A percentile compares a stretch with the other conserved stretches of the same genome.
These are phyloP conservation scores for Drosophila differens DNA, from an alignment of 2,888 invertebrate species.

Conservation along the genomic window DNA sequence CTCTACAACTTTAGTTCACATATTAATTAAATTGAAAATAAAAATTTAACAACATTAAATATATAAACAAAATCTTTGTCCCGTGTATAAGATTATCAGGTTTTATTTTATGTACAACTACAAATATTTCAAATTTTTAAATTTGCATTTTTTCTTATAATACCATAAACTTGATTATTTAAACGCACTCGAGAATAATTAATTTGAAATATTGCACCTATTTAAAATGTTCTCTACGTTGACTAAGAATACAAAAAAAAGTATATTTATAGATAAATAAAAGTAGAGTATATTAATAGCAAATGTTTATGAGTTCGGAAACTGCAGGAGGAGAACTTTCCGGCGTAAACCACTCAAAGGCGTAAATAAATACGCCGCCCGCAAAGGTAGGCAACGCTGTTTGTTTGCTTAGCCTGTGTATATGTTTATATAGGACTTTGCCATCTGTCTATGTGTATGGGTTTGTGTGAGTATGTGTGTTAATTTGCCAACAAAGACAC, in stretches of 20 bases:
- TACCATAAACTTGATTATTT: neutral
- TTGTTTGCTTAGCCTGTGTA: conserved; percentile 61
- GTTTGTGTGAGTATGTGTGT: conserved; percentile 52
- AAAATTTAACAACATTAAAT: neutral
- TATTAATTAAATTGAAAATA: neutral
- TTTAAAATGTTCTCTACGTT: neutral
- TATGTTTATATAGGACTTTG: conserved; percentile 70
- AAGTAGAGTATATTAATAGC: neutral
- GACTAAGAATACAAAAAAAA: too few relatives aligned
- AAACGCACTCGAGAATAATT: neutral
- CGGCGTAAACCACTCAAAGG: conserved; percentile 59
- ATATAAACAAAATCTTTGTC: neutral
- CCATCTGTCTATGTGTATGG: conserved; percentile 8
- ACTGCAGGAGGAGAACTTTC: neutral
- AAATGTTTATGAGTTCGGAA: neutral
- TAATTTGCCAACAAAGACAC: conserved; percentile 78
- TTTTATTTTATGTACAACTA: too few relatives aligned
- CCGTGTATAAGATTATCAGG: neutral
- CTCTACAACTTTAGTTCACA: neutral
- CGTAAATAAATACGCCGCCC: conserved; percentile 69
- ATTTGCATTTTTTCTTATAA: neutral
- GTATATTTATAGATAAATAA: neutral
- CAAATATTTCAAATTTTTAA: neutral
- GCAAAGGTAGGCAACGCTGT: conserved; percentile 65
- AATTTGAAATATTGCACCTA: neutral